Conservation (phyloP, 2,888 invertebrate species). For the Hyposoter dolosus region DNA sequence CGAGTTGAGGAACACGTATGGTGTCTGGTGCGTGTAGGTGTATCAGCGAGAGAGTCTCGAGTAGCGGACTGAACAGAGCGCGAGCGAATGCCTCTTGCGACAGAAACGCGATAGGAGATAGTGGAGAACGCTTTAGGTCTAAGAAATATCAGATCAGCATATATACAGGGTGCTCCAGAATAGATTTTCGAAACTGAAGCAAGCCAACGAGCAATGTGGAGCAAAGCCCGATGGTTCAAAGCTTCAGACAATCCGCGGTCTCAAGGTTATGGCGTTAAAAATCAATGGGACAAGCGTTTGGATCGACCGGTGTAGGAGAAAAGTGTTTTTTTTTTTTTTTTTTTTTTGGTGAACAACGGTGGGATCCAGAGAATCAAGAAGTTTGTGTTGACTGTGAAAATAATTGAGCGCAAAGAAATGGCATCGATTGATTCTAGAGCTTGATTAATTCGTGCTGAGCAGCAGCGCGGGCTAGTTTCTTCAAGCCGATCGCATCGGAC, state of each 20-base stretch:
- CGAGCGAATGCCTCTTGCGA: conserved; percentile 64
- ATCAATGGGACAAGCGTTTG: neutral
- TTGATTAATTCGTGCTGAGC: neutral
- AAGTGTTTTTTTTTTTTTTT: neutral
- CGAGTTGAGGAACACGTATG: conserved; percentile 50
- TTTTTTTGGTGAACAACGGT: neutral
- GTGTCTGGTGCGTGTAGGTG: conserved; percentile 73
- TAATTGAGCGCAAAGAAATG: neutral
- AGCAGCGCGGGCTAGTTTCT: neutral
- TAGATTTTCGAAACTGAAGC: neutral
- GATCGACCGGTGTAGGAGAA: neutral
- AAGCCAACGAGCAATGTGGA: neutral
- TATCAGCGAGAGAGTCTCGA: conserved; percentile 66
- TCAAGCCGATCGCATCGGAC: neutral
- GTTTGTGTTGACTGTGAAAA: neutral
- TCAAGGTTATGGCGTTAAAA: neutral
- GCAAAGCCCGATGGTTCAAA: neutral
- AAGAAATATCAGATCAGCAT: conserved; percentile 43
- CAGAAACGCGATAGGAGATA: conserved; percentile 67
- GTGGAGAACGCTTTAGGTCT: conserved; percentile 42
- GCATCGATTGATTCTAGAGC: neutral
- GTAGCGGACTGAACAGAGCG: conserved; percentile 57
- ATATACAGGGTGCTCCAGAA: conserved; percentile 4
- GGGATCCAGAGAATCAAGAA: neutral
- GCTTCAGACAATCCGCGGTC: neutral